Evolutionary conservation across 1,140 invertebrate species (phyloP).

Genomic region (Antheraea mylitta): DNA sequence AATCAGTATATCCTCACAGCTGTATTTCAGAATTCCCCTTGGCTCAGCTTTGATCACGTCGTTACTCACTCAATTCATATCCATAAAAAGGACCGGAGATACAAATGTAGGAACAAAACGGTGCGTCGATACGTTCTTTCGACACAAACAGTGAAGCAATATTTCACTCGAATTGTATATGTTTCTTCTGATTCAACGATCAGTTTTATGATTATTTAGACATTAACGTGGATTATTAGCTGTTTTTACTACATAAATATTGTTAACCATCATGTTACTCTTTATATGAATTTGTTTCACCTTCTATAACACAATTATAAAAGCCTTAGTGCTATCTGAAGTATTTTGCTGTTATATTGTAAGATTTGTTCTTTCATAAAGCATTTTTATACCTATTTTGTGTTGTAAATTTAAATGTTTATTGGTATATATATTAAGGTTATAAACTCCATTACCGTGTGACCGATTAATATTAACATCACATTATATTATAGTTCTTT

Average conservation of each 20-base stretch:
- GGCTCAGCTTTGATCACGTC: not conserved
- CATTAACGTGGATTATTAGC: not conserved
- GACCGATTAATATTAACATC: too few species aligned
- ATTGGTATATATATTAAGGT: too few species aligned
- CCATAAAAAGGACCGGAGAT: not conserved
- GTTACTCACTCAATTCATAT: not conserved
- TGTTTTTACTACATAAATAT: not conserved
- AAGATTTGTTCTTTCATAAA: too few species aligned
- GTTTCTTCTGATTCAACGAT: not conserved
- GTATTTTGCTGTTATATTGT: too few species aligned
- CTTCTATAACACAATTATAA: too few species aligned
- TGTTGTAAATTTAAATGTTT: too few species aligned
- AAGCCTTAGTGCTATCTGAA: too few species aligned
- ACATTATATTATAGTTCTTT: too few species aligned
- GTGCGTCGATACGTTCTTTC: not conserved
- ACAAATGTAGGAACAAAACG: not conserved
- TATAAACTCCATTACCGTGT: too few species aligned
- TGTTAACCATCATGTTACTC: not conserved
- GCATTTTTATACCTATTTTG: too few species aligned
- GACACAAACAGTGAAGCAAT: not conserved
- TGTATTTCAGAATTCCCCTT: not conserved
- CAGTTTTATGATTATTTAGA: not conserved
- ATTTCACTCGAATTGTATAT: not conserved
- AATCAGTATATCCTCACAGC: too few species aligned
- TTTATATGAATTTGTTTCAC: not conserved